Percentiles rank a stretch among this genome's conserved stretches.
These are phyloP conservation scores for Phoebastria nigripes DNA, from an alignment of 2,797 vertebrate genomes.

Conservation along the genomic window DNA sequence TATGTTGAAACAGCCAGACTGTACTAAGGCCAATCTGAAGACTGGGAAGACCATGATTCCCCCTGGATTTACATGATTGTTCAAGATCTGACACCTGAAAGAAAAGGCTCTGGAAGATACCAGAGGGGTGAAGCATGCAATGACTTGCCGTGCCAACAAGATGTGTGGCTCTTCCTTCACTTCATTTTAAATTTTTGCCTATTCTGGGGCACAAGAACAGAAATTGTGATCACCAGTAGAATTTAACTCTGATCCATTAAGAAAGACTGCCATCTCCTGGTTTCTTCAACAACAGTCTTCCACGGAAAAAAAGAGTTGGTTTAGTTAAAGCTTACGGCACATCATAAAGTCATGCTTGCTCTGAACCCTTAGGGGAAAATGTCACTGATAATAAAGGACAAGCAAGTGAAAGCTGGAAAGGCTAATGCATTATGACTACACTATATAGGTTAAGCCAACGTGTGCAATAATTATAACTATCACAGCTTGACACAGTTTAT, in stretches of 20 bases:
- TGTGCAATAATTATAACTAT: conserved; percentile 48
- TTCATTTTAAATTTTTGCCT: background rate
- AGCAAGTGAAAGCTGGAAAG: conserved; percentile 4
- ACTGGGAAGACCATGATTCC: background rate
- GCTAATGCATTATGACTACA: conserved; percentile 38
- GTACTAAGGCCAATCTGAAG: background rate
- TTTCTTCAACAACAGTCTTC: background rate
- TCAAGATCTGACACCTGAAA: background rate
- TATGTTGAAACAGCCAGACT: background rate
- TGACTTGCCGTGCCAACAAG: background rate
- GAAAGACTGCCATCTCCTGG: conserved; percentile 75
- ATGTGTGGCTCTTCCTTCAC: background rate
- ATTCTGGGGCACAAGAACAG: background rate
- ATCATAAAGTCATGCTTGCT: conserved; percentile 50
- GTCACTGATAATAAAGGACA: conserved; percentile 58
- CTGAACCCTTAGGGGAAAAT: conserved; percentile 62
- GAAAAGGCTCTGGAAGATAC: background rate
- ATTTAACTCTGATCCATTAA: conserved; percentile 32
- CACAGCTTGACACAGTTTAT: conserved; percentile 35
- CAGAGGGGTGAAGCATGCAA: background rate
- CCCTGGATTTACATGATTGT: background rate
- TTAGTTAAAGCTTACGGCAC: conserved; percentile 16
- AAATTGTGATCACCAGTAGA: background rate
- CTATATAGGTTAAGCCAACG: conserved; percentile 15
- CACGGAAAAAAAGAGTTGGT: background rate